A percentile compares a stretch with the other conserved stretches of the same genome.
Conservation (phyloP, 64 coral and sea anemone genomes). For the Orbicella faveolata region DNA sequence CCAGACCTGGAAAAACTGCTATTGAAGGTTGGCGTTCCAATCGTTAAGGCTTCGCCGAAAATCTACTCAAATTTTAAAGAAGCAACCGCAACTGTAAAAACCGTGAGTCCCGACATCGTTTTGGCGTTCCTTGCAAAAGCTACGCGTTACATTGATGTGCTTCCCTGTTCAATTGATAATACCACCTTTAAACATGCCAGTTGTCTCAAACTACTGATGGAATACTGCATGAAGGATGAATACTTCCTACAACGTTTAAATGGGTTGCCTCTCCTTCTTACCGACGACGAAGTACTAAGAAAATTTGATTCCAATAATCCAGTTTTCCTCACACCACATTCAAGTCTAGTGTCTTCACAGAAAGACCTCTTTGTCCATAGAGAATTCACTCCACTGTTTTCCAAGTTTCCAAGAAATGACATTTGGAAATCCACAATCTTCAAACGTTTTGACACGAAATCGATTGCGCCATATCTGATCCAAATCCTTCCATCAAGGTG, state of each 20-base stretch:
- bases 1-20: slow-evolving; percentile 61
- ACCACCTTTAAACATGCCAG: slow-evolving; percentile 46
- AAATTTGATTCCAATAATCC: slow-evolving; percentile 69
- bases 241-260: slow-evolving; percentile 65
- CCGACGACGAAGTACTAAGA: slow-evolving; percentile 76
- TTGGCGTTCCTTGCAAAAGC: slow-evolving; percentile 49
- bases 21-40: slow-evolving; percentile 65
- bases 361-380: slow-evolving; percentile 81
- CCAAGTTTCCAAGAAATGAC: slow-evolving; percentile 19
- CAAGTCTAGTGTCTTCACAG: slow-evolving; percentile 71
- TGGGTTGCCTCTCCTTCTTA: slow-evolving; percentile 83
- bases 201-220: slow-evolving; percentile 39
- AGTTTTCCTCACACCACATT: slow-evolving; percentile 82
- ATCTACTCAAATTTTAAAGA: slow-evolving; percentile 52
- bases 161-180: slow-evolving; percentile 68
- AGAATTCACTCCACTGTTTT: slow-evolving; percentile 57
- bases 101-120: slow-evolving; percentile 72
- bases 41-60: slow-evolving; percentile 52
- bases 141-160: slow-evolving; percentile 31
- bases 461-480: slow-evolving; percentile 76
- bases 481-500: slow-evolving; percentile 69
- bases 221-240: slow-evolving; percentile 72
- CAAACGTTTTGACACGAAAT: slow-evolving; percentile 89
- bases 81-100: slow-evolving; percentile 38
- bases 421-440: slow-evolving; percentile 65